Conservation (phyloP, 2,888 invertebrate genomes). For the Pollenia labialis region DNA sequence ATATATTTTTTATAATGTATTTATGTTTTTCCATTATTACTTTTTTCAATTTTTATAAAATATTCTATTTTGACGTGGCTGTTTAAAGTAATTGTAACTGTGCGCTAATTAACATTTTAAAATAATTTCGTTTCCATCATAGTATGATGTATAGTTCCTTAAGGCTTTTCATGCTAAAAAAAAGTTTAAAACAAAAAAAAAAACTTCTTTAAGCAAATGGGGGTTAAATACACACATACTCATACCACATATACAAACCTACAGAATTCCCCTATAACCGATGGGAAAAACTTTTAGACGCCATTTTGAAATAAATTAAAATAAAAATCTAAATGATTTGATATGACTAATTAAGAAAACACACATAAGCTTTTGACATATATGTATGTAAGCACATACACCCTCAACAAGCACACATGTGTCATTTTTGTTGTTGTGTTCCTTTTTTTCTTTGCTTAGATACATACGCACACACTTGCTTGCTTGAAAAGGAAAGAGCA, state of each 20-base stretch:
- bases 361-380: slow-evolving; percentile 63
- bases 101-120: slow-evolving; percentile 76
- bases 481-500: slow-evolving; percentile 36
- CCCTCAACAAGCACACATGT: slow-evolving; percentile 17
- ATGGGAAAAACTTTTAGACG: slow-evolving; percentile 67
- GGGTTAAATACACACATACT: slow-evolving; percentile 29
- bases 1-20: slow-evolving; percentile 15
- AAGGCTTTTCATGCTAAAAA: slow-evolving; percentile 67
- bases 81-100: slow-evolving; percentile 73
- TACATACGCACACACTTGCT: slow-evolving; percentile 3
- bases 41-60: slow-evolving; percentile 52
- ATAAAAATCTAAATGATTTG: slow-evolving; percentile 71
- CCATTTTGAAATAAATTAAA: slow-evolving; percentile 72
- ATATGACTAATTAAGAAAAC: slow-evolving; percentile 72
- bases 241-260: not conserved
- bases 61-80: slow-evolving; percentile 53
- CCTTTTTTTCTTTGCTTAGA: slow-evolving; percentile 7
- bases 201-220: slow-evolving; percentile 45
- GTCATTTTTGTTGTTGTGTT: not conserved
- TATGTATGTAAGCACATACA: not conserved
- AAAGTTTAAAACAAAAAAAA: slow-evolving; percentile 15
- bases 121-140: slow-evolving; percentile 71
- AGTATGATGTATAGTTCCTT: slow-evolving; percentile 68
- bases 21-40: slow-evolving; percentile 36
- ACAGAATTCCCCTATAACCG: slow-evolving; percentile 37